phyloP scores from a whole-genome alignment of 1,140 invertebrate species.

The Apis laboriosa region DNA sequence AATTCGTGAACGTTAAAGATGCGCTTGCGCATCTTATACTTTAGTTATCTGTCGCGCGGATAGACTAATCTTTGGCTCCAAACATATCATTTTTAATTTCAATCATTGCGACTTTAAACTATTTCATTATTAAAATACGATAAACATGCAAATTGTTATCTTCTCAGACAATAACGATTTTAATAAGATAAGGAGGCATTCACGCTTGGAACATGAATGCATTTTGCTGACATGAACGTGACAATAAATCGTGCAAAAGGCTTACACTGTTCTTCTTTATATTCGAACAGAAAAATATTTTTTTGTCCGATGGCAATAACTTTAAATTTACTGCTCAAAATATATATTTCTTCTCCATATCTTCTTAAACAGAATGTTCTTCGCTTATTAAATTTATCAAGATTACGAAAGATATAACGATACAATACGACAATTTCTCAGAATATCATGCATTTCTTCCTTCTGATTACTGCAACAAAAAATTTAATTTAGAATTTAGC shows the following conservation, averaged over 20 bases:
- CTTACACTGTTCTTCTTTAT: not conserved
- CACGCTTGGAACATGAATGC: not conserved
- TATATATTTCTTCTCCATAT: not conserved
- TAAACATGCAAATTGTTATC: not conserved
- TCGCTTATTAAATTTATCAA: not conserved
- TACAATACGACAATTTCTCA: not conserved
- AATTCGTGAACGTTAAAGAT: not conserved
- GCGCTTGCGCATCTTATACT: not conserved
- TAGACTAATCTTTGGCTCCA: not conserved
- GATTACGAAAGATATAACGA: not conserved
- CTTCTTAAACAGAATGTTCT: conserved; percentile 24
- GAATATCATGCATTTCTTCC: not conserved
- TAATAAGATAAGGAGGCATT: not conserved
- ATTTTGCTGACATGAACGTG: not conserved
- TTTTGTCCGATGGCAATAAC: not conserved
- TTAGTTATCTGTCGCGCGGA: conserved; percentile 1
- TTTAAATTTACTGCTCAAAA: not conserved
- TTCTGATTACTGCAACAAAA: not conserved
- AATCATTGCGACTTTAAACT: not conserved
- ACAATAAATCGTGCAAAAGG: conserved; percentile 1
- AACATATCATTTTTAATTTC: not conserved
- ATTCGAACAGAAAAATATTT: not conserved
- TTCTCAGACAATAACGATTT: too few species aligned
- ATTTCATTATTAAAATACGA: not conserved
- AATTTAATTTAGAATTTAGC: not conserved